Base-by-base conservation (phyloP, 2,113 vertebrate species). In the Calonectris borealis region DNA sequence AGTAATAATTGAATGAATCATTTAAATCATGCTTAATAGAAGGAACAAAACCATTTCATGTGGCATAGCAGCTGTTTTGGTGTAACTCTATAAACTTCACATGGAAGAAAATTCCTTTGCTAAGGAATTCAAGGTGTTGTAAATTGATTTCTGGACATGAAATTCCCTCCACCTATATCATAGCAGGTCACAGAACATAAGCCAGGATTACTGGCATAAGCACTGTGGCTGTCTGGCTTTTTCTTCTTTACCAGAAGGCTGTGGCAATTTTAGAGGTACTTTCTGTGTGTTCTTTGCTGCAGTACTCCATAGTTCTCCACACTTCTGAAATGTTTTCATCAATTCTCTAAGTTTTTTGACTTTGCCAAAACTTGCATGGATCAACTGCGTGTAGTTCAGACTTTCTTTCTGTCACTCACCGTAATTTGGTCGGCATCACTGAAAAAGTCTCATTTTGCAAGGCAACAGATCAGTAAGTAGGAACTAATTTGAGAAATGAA, bases 1-100 rank as follows among this genome's bases (percentile, higher is more conserved):
- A 96, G 88, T 94, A 79, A 83, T 91, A 96, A 88, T 76, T 89
- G 61, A 97, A 86, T 83, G 51, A 93, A 90, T 90, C 52, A 31
- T 93, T 96, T 69, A 92, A 94, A 92, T 83, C 25, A 11, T 24
- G 5, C 68, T 72, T 92, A 68, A 69, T 31, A 46, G 57, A 95
- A 84, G 9, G 46, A 90, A 9, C 3, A 34, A 90, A 94, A 48
- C 25, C 68, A 44, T 85, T 96, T 84, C 42, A 16, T 27, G 32
- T 86, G 32, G 31, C 55, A 7, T 7, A 88, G 54, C 83, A 86
- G 69, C 58, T 88, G 38, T 38, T 36, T 86, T 83, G 24, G 13
- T 69, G 0, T 34, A 93, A 18, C 51, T 57, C 27, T 78, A 0
- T 65, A 61, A 40, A 94, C 22, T 69, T 29, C 8, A 49, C 12